Evolutionary conservation across 2,888 invertebrate species (phyloP).

Genomic region (Molorchus minor): DNA sequence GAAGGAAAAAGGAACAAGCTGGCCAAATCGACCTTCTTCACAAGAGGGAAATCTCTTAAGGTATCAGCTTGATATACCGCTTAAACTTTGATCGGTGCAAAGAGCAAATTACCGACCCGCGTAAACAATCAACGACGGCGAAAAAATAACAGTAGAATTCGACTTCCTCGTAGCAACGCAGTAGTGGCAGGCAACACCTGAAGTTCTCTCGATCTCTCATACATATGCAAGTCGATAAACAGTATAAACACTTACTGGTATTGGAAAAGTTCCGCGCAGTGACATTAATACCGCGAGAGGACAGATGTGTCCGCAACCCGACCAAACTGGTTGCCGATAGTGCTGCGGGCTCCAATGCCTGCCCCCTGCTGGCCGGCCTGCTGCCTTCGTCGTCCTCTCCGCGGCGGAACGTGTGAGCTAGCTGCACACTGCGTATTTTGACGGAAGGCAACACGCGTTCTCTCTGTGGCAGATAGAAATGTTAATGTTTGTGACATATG

Average conservation of each 20-base stretch:
- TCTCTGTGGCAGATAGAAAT: background rate
- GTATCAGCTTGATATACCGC: too few relatives aligned
- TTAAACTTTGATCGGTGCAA: background rate
- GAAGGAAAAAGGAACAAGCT: too few relatives aligned
- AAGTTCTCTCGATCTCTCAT: slow-evolving; percentile 52
- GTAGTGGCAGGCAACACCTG: slow-evolving; percentile 40
- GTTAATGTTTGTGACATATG: background rate
- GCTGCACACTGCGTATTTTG: slow-evolving; percentile 43
- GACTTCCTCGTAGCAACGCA: slow-evolving; percentile 27
- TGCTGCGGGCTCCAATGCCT: slow-evolving; percentile 54
- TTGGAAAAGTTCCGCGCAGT: slow-evolving; percentile 59
- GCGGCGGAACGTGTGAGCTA: slow-evolving; percentile 60
- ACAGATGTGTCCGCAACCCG: slow-evolving; percentile 69
- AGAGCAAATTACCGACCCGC: too few relatives aligned
- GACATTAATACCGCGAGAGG: slow-evolving; percentile 70
- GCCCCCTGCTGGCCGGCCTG: slow-evolving; percentile 39
- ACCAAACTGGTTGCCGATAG: slow-evolving; percentile 70
- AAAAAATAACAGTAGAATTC: too few relatives aligned
- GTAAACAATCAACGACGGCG: too few relatives aligned
- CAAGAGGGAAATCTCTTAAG: too few relatives aligned
- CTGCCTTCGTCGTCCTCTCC: slow-evolving; percentile 59
- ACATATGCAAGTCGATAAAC: slow-evolving; percentile 57
- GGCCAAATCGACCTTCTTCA: too few relatives aligned
- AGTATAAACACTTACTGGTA: slow-evolving; percentile 57
- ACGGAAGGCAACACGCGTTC: background rate